Evolutionary conservation across 2,113 vertebrate species (phyloP).

Genomic region (Okapia johnstoni): DNA sequence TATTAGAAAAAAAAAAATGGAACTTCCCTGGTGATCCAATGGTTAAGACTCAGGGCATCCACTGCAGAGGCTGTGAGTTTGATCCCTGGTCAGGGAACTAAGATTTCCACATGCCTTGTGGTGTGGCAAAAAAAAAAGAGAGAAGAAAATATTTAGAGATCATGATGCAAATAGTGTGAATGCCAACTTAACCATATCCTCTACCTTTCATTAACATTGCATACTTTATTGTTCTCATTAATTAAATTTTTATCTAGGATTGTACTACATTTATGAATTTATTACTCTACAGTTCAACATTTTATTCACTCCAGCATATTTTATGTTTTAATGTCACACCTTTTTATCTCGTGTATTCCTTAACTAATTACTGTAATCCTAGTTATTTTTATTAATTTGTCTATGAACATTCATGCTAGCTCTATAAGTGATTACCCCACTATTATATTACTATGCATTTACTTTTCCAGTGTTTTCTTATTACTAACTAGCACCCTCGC

Average conservation of each 20-base stretch:
- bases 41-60: not conserved
- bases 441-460: not conserved
- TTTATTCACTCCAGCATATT: not conserved
- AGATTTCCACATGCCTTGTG: not conserved
- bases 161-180: not conserved
- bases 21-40: not conserved
- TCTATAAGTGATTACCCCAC: not conserved
- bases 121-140: not conserved
- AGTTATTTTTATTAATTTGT: not conserved
- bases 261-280: not conserved
- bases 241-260: not conserved
- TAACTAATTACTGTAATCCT: not conserved
- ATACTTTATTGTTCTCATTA: not conserved
- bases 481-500: not conserved
- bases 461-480: not conserved
- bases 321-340: not conserved
- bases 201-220: not conserved
- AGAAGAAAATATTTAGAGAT: slow-evolving; percentile 26
- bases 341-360: not conserved
- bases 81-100: not conserved
- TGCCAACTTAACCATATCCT: not conserved
- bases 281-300: not conserved
- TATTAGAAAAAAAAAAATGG: not conserved
- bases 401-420: not conserved
- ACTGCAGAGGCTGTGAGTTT: not conserved